These are phyloP conservation scores for Poecilobothrus nobilitatus DNA, from an alignment of 2,888 invertebrate genomes.

Conservation along the genomic window DNA sequence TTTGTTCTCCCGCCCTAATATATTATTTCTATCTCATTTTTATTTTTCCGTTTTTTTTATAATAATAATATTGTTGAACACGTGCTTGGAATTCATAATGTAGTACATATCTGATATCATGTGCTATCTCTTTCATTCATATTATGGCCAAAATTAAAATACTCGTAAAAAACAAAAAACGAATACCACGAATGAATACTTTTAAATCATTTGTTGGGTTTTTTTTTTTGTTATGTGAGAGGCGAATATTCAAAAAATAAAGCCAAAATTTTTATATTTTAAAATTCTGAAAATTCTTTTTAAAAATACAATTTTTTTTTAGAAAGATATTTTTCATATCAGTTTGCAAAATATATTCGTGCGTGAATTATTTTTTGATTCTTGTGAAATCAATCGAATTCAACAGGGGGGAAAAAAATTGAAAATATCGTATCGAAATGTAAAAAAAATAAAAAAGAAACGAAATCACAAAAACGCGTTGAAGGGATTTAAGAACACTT, in stretches of 20 bases:
- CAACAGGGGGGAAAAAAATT: background rate
- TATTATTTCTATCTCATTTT: no score
- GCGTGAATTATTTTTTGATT: conserved; percentile 4
- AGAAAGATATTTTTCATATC: background rate
- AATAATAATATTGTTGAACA: background rate
- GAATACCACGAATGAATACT: no score
- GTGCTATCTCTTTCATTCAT: background rate
- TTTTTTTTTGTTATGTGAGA: background rate
- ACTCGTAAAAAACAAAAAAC: background rate
- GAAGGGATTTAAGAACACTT: background rate
- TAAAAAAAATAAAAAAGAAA: background rate
- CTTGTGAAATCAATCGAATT: background rate
- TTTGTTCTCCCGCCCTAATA: no score
- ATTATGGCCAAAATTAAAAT: background rate
- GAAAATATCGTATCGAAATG: background rate
- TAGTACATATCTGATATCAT: background rate
- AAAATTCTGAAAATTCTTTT: background rate
- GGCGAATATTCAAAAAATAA: background rate
- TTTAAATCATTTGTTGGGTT: no score
- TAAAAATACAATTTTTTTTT: no score
- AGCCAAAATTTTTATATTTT: background rate
- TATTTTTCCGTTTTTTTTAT: background rate
- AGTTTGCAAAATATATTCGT: background rate
- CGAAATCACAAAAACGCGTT: no score
- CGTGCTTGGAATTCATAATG: background rate